Evolutionary conservation across 2,888 invertebrate genomes (phyloP).

Genomic region (Polydrusus tereticollis): DNA sequence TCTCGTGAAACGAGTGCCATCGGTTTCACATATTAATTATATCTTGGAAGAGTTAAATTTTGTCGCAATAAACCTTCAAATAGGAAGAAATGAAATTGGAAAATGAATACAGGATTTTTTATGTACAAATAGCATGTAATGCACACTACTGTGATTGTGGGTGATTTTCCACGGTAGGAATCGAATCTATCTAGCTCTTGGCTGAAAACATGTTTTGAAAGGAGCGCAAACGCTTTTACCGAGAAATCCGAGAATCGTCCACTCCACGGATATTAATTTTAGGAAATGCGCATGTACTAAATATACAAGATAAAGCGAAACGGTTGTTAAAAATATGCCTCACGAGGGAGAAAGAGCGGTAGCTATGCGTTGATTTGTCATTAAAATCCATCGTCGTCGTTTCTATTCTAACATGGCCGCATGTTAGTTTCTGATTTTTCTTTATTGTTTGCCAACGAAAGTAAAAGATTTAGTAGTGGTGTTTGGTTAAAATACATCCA

Average conservation of each 20-base stretch:
- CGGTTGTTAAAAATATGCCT: neutral
- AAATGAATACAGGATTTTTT: neutral
- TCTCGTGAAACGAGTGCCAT: neutral
- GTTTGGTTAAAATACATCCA: conserved; percentile 64
- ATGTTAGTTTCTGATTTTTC: conserved; percentile 83
- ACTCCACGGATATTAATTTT: conserved; percentile 19
- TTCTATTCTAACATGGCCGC: conserved; percentile 81
- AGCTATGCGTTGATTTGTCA: conserved; percentile 30
- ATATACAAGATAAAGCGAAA: conserved; percentile 21
- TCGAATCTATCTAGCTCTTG: conserved; percentile 2
- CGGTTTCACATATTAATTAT: neutral
- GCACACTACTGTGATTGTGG: neutral
- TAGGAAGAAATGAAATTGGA: neutral
- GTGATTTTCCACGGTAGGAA: conserved; percentile 1
- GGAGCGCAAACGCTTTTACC: conserved; percentile 21
- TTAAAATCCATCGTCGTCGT: conserved; percentile 41
- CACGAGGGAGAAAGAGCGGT: conserved; percentile 15
- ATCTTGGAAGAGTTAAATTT: neutral
- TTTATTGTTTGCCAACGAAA: conserved; percentile 83
- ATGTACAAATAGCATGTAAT: conserved; percentile 11
- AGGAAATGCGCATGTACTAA: conserved; percentile 26
- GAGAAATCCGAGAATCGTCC: neutral
- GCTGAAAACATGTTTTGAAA: conserved; percentile 20
- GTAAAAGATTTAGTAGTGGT: conserved; percentile 69
- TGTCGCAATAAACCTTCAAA: neutral